Base-by-base conservation (phyloP, 2,797 vertebrate species). In the Danio jaintianensis region DNA sequence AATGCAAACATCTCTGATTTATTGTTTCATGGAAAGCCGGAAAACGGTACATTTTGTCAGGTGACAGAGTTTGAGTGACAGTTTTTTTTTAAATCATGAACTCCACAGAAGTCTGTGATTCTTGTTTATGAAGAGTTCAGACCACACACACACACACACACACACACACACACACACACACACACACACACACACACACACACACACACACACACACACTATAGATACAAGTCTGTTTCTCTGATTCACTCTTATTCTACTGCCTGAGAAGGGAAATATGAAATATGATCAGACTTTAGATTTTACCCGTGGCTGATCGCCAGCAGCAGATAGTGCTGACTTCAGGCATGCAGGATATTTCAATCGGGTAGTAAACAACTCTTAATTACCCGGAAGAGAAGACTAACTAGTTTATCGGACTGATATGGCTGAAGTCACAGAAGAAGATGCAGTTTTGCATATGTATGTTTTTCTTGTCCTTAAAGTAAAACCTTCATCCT, bases 81-180 rank as follows among this genome's bases (percentile, higher is more conserved):
- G 42, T 6, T 45, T 59, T 4, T 0, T 4, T 40, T n/a, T n/a
- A n/a, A 29, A 29, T 29, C n/a, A 18, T 0, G 8, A 53, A 42
- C 62, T 66, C 22, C 42, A 2, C 42, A 47, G 63, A 45, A 66
- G 45, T 45, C 40, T 64, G 40, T 64, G n/a, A 50, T 52, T 69
- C 47, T 47, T 38, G 66, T 52, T 50, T 68, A 50, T 38, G 8
- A 68, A 16, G 3, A 0, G 1, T 15, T 36, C 45, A 50, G 12
- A 40, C 36, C 13, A 15, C 7, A 61, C 29, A 38, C 58, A 6
- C 18, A n/a, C n/a, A n/a, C n/a, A n/a, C n/a, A n/a, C n/a, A n/a
- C n/a, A n/a, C n/a, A n/a, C n/a, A n/a, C n/a, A n/a, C n/a, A n/a
- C n/a, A n/a, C n/a, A n/a, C n/a, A n/a, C n/a, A n/a, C n/a, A n/a